Percentiles rank a stretch among this genome's conserved stretches.
Evolutionary conservation across 2,113 vertebrate species (phyloP).

Genomic region (Felis catus): F.catus_Fca126_mat1.0 CM031415.1:21092501-21093000

Average conservation of each 20-base stretch:
- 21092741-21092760: background rate
- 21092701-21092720: background rate
- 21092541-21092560: background rate
- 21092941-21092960: background rate
- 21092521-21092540: background rate
- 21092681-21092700: background rate
- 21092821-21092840: background rate
- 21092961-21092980: background rate
- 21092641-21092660: background rate
- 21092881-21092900: background rate
- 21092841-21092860: background rate
- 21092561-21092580: background rate
- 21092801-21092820: background rate
- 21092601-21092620: background rate
- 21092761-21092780: background rate
- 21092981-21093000: background rate
- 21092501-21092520: background rate
- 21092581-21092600: background rate
- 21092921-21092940: background rate
- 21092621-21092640: background rate
- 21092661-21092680: background rate
- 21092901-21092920: background rate
- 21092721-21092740: background rate
- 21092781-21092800: background rate
- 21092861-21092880: background rate